A percentile compares a stretch with the other conserved stretches of the same genome.
phyloP scores from a whole-genome alignment of 1,140 invertebrate genomes.

The Alviniconcha marisindica region DNA sequence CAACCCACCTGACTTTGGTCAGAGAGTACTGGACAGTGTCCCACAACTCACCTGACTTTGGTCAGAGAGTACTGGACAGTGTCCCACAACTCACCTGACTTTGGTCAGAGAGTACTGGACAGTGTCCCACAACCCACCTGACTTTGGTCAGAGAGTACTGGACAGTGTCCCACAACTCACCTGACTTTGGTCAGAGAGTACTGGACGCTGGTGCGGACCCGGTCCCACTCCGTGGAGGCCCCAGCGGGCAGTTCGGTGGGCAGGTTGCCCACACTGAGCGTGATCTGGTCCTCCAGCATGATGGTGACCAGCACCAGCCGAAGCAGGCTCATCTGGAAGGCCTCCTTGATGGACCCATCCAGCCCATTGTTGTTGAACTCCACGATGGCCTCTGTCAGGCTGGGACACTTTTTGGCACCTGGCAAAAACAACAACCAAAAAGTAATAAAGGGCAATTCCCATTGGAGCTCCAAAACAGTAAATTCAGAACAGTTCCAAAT shows the following conservation, averaged over 20 bases:
- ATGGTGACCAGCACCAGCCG: slow-evolving; percentile 86
- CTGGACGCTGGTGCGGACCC: slow-evolving; percentile 62
- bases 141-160: slow-evolving; percentile 43
- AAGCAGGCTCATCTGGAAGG: slow-evolving; percentile 86
- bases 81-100: too few species aligned
- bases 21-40: too few species aligned
- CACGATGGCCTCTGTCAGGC: slow-evolving; percentile 90
- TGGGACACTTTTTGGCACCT: slow-evolving; percentile 70
- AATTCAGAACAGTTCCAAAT: too few species aligned
- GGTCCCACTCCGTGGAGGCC: slow-evolving; percentile 44
- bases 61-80: too few species aligned
- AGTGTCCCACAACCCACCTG: slow-evolving; percentile 9
- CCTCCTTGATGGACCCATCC: slow-evolving; percentile 83
- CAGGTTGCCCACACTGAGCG: slow-evolving; percentile 31
- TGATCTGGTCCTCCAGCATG: slow-evolving; percentile 85
- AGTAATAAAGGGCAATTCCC: too few species aligned
- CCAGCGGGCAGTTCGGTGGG: slow-evolving; percentile 58
- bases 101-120: too few species aligned
- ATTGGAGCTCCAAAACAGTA: too few species aligned
- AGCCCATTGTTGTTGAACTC: slow-evolving; percentile 85
- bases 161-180: slow-evolving; percentile 40
- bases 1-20: too few species aligned
- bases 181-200: slow-evolving; percentile 31
- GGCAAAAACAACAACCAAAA: neutral
- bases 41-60: too few species aligned